A percentile compares a stretch with the other conserved stretches of the same genome.
Evolutionary conservation across 2,113 vertebrate species (phyloP).

Genomic region (Cnemophilus loriae): DNA sequence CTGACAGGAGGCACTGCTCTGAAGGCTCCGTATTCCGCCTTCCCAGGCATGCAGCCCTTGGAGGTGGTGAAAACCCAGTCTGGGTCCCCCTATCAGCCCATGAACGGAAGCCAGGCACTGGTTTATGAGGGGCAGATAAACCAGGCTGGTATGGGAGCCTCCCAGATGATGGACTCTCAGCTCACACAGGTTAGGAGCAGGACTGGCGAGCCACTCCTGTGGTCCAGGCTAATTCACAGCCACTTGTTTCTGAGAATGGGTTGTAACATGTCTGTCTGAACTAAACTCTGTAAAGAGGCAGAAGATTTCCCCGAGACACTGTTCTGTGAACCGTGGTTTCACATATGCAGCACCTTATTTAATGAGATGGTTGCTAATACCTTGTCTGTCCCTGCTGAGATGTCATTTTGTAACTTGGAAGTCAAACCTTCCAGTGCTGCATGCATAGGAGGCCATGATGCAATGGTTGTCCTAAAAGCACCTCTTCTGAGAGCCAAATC

Average conservation of each 20-base stretch:
- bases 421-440: neutral
- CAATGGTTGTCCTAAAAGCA: neutral
- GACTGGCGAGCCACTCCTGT: neutral
- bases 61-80: constrained; percentile 95
- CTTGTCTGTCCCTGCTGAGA: neutral
- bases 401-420: neutral
- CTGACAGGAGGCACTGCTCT: constrained; percentile 89
- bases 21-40: constrained; percentile 91
- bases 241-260: neutral
- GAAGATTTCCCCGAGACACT: neutral
- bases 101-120: constrained; percentile 91
- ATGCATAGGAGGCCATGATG: neutral
- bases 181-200: constrained; percentile 88
- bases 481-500: neutral
- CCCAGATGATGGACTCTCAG: constrained; percentile 96
- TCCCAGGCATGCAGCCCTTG: constrained; percentile 93
- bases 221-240: neutral
- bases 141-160: constrained; percentile 91
- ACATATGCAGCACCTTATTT: neutral
- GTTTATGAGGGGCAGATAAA: constrained; percentile 90
- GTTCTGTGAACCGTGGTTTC: neutral
- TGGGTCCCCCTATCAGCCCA: constrained; percentile 92
- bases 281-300: neutral
- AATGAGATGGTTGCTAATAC: neutral
- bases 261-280: constrained; percentile 1